Evolutionary conservation across 2,888 invertebrate genomes (phyloP), one percentile per base, ranked within the genome.

Genomic region (Amphipoea lucens): DNA sequence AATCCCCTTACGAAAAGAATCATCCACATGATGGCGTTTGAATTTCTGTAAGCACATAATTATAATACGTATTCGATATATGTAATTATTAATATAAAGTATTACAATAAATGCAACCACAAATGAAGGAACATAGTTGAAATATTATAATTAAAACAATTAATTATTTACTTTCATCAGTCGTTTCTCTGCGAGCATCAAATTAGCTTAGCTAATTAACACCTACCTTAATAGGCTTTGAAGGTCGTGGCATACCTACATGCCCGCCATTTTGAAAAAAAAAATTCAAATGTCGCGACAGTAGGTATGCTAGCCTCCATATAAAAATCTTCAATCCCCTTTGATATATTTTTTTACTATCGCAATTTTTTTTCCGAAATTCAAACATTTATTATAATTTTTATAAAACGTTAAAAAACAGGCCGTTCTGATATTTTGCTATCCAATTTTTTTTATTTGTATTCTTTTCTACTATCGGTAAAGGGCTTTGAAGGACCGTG

Each of bases 71-170:
- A 29, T 63, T 36, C 29, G 17, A 36, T 23, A 36, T 63, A 9
- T 42, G 36, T 36, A 36, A 36, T 40, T 7, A 42, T n/a, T 57
- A 57, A 23, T 3, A 57, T 14, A 60, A 60, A 14, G 5, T 60
- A 60, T 60, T 42, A 66, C 70, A 70, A 36, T 70, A 70, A 71
- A 71, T 73, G 45, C 69, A 48, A 68, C 69, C 68, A 73, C 73
- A 69, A 69, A 36, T 6, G 6, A 73, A 73, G 73, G 48, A 69
- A 69, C 69, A 36, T 23, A 69, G 17, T 73, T 14, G 23, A 69
- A 74, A 69, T 36, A 48, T 69, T 48, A 23, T 42, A 29, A 72
- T 20, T n/a, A 12, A 45, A 40, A n/a, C 20, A 20, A 40, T 36
- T 36, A 36, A 69, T 48, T 36, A 23, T 68, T 73, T 73, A 70